phyloP scores from a whole-genome alignment of 2,888 invertebrate species.

The Drosophila neutralis region DNA sequence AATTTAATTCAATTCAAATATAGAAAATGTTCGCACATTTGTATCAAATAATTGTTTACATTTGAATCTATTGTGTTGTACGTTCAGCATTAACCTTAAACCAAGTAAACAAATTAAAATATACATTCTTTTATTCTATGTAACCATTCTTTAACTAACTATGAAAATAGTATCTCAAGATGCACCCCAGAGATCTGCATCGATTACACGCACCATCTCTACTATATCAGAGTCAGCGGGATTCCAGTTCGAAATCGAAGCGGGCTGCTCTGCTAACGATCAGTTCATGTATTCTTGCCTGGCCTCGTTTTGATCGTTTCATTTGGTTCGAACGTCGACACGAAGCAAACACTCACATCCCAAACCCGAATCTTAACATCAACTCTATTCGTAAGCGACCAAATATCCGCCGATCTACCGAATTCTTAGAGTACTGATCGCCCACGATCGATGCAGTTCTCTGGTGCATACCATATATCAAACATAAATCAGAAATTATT shows the following conservation, averaged over 20 bases:
- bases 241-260: neutral
- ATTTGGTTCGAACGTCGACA: neutral
- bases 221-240: neutral
- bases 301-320: neutral
- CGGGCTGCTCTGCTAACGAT: neutral
- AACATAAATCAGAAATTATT: conserved; percentile 30
- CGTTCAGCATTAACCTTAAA: conserved; percentile 19
- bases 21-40: conserved; percentile 37
- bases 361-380: neutral
- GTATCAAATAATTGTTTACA: conserved; percentile 43
- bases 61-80: conserved; percentile 23
- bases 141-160: conserved; percentile 33
- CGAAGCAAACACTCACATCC: neutral
- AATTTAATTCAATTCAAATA: conserved; percentile 37
- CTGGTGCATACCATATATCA: conserved; percentile 36
- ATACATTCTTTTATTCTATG: conserved; percentile 20
- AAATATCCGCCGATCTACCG: neutral
- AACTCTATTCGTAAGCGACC: neutral
- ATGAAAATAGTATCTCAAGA: conserved; percentile 13
- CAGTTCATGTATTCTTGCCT: neutral
- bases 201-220: neutral
- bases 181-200: neutral
- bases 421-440: neutral
- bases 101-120: conserved; percentile 6
- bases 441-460: neutral